Conservation (phyloP, 2,113 vertebrate genomes). For the Petromus typicus region DNA sequence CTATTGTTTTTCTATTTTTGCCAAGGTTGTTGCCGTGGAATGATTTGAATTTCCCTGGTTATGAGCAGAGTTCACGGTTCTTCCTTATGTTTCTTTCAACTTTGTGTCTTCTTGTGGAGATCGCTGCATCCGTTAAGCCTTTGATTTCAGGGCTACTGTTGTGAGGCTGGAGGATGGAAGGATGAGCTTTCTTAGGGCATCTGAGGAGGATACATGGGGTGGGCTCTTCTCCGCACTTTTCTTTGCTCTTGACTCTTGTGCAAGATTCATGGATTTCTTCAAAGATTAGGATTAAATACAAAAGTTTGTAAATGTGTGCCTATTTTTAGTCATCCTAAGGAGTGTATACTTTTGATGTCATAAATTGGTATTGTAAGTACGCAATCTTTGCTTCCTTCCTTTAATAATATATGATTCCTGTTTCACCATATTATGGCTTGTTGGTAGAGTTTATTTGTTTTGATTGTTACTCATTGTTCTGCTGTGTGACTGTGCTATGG, state of each 20-base stretch:
- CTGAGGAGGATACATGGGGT: background rate
- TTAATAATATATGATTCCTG: background rate
- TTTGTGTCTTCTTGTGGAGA: background rate
- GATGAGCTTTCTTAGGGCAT: background rate
- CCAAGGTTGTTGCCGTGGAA: background rate
- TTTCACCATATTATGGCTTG: background rate
- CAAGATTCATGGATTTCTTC: background rate
- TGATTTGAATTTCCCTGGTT: background rate
- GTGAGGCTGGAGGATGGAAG: background rate
- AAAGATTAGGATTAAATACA: background rate
- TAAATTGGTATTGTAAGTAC: background rate
- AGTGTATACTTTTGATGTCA: background rate
- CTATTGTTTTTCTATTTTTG: background rate
- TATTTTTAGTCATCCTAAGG: background rate
- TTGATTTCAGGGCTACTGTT: background rate
- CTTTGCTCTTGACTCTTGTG: background rate
- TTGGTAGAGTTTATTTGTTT: constrained; percentile 31
- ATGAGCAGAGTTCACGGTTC: background rate
- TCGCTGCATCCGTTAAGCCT: background rate
- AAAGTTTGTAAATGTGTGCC: background rate
- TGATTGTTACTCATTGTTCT: background rate
- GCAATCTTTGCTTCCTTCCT: background rate
- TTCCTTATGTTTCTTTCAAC: background rate
- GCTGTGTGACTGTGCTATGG: background rate
- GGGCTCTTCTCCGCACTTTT: background rate